Evolutionary conservation across 2,888 invertebrate species (phyloP).

Genomic region (Dermolepida albohirtum): DNA sequence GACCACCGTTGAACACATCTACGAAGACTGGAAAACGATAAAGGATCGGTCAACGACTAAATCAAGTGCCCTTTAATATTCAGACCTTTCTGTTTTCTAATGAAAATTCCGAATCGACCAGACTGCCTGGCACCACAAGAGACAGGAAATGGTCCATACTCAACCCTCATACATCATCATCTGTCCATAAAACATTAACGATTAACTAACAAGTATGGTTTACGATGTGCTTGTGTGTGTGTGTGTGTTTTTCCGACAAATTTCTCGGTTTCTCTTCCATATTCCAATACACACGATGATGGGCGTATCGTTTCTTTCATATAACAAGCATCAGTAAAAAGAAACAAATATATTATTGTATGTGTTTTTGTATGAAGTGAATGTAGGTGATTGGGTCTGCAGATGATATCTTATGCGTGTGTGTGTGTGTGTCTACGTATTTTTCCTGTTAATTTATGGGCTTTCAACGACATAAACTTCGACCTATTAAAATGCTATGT

Average conservation of each 20-base stretch:
- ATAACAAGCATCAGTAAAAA: constrained; percentile 12
- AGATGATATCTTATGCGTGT: too few relatives aligned
- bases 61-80: constrained; percentile 48
- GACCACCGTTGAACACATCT: constrained; percentile 47
- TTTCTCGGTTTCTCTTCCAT: constrained; percentile 3
- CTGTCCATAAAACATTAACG: constrained; percentile 49
- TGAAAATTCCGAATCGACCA: constrained; percentile 47
- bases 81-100: constrained; percentile 8
- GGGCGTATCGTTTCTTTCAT: neutral
- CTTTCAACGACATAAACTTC: too few relatives aligned
- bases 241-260: constrained; percentile 26
- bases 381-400: too few relatives aligned
- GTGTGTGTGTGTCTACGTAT: too few relatives aligned
- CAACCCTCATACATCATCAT: constrained; percentile 59
- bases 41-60: constrained; percentile 48
- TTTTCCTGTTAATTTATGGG: too few relatives aligned
- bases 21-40: constrained; percentile 43
- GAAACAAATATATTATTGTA: constrained; percentile 29
- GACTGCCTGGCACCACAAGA: constrained; percentile 62
- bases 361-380: too few relatives aligned
- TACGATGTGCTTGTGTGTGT: neutral
- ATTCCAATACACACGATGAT: constrained; percentile 1
- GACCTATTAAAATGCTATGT: too few relatives aligned
- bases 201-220: constrained; percentile 37
- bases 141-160: constrained; percentile 59